Conservation (phyloP, 2,888 invertebrate genomes). For the Biston betularia region DNA sequence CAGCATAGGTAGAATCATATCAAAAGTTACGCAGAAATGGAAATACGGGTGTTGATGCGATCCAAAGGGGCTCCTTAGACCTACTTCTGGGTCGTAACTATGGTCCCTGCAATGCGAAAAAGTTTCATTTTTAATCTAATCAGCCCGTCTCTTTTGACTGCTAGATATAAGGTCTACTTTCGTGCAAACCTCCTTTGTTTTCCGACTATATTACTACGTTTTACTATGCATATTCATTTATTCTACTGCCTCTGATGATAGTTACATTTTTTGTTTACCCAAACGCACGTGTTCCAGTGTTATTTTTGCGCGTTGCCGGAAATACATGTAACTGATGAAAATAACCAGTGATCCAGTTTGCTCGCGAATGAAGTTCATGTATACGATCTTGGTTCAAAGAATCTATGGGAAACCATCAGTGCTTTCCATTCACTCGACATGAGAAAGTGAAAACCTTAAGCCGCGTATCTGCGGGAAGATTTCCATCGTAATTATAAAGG, state of each 20-base stretch:
- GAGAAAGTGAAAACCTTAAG: constrained; percentile 30
- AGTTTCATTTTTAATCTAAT: no score
- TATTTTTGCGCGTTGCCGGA: constrained; percentile 28
- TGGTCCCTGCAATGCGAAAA: no score
- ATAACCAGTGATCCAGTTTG: constrained; percentile 29
- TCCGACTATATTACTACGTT: no score
- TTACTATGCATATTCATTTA: constrained; percentile 9
- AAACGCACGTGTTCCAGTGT: constrained; percentile 24
- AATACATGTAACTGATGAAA: constrained; percentile 24
- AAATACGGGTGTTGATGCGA: no score
- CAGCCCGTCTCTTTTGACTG: no score
- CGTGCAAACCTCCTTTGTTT: no score
- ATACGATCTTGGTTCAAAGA: constrained; percentile 15
- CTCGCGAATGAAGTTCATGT: constrained; percentile 23
- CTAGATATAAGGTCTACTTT: no score
- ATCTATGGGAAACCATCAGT: constrained; percentile 25
- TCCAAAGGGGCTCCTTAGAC: no score
- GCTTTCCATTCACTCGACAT: constrained; percentile 31
- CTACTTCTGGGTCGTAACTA: no score
- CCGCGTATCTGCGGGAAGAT: constrained; percentile 9
- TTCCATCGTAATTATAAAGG: constrained; percentile 25
- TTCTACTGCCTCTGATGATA: constrained; percentile 9
- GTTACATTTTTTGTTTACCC: constrained; percentile 23
- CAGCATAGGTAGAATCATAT: no score
- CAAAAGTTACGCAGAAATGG: no score